A percentile compares a stretch with the other conserved stretches of the same genome.
Evolutionary conservation across 2,888 invertebrate species (phyloP).

Genomic region (Ceriagrion tenellum): DNA sequence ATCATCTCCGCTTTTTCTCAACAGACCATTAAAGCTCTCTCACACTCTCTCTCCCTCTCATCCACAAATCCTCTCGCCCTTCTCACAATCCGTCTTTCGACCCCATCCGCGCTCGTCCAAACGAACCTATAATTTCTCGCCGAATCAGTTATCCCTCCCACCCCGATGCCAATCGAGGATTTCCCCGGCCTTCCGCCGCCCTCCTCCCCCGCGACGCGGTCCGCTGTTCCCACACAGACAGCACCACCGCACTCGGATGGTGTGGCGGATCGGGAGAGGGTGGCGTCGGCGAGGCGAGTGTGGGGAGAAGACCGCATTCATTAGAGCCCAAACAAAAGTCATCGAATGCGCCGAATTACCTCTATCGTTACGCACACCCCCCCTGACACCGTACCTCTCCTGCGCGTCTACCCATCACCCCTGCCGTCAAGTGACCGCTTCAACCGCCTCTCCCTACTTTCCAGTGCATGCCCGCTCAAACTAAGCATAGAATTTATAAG

Average conservation of each 20-base stretch:
- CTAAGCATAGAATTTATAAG: too few species aligned
- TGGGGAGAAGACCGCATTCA: slow-evolving; percentile 51
- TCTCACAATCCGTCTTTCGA: background rate
- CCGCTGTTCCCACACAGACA: slow-evolving; percentile 3
- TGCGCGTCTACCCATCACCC: background rate
- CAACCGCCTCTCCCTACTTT: background rate
- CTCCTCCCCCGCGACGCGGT: background rate
- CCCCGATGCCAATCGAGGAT: background rate
- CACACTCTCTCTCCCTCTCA: background rate
- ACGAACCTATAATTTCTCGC: slow-evolving; percentile 60
- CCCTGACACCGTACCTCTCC: background rate
- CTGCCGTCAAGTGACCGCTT: background rate
- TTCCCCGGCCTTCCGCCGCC: background rate
- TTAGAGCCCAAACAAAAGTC: slow-evolving; percentile 66
- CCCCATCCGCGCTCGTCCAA: slow-evolving; percentile 25
- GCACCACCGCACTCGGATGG: background rate
- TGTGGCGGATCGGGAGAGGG: background rate
- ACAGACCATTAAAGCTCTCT: background rate
- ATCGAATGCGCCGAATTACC: slow-evolving; percentile 64
- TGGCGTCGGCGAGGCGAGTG: background rate
- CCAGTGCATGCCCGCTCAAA: too few species aligned
- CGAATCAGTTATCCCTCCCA: slow-evolving; percentile 48
- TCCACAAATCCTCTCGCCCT: background rate
- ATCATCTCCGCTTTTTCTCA: background rate
- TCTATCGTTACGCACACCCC: background rate